Evolutionary conservation across 2,888 invertebrate genomes (phyloP), one percentile per base, ranked within the genome.

Genomic region (Drosophila prolongata): DNA sequence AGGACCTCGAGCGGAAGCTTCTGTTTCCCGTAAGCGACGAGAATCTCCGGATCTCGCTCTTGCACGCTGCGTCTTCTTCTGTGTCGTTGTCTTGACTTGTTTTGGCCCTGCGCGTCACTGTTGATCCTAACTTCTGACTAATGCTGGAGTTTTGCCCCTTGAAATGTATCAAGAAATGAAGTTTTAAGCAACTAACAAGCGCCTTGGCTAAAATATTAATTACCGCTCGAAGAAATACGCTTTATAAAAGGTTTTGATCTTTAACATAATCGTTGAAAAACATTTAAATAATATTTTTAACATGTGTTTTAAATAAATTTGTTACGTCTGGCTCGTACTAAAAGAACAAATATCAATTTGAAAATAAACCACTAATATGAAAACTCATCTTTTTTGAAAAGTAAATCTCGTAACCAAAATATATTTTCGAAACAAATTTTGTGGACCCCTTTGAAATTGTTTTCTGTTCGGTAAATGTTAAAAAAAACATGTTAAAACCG

Each of bases 1-100:
- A 95, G 94, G 95, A 95, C 84, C 93, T 97, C 90, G 97, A 95
- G 92, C 94, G 94, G 92, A 95, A 95, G 92, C 94, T 96, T 82
- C 93, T 95, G 79, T 95, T 95, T 91, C 95, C 95, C 90, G 95
- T 95, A 95, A 95, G 95, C 90, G 77, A 68, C 60, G 53, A 54
- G 75, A 77, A 50, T 34, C 19, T n/a, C 9, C 16, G 40, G 56
- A 34, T 40, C 35, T 35, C 49, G 49, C 35, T 57, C 34, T 34
- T 34, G 60, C 52, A 47, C 47, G 65, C 56, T 64, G 57, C 64
- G 62, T 60, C 52, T 42, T 37, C 59, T 59, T 56, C 35, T 62
- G 43, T 54, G 71, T 75, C 47, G 27, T 68, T 57, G 19, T 56
- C 40, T 42, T 49, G 37, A 40, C 14, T n/a, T 19, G 19, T 38